A percentile compares a stretch with the other conserved stretches of the same genome.
Conservation (phyloP, 2,797 vertebrate species). For the Peromyscus eremicus region DNA sequence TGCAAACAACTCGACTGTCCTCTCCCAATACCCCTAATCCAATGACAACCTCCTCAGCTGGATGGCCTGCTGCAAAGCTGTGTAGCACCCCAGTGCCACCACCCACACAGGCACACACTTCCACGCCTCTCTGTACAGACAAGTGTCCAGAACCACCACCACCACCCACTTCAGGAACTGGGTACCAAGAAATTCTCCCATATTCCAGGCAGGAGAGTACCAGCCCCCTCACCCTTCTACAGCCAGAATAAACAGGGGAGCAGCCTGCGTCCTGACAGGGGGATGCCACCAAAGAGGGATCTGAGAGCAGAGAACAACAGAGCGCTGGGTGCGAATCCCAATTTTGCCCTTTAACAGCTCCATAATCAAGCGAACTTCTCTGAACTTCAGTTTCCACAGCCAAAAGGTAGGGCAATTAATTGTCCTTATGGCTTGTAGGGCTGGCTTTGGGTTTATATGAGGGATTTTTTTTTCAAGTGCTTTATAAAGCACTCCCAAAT, state of each 20-base stretch:
- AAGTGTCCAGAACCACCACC: not conserved
- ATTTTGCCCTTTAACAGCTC: not conserved
- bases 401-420: conserved; percentile 30
- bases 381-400: not conserved
- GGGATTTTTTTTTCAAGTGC: conserved; percentile 67
- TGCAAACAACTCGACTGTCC: not conserved
- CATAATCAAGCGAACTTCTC: not conserved
- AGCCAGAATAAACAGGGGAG: not conserved
- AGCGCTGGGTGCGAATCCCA: not conserved
- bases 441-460: conserved; percentile 53
- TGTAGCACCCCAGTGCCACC: rapidly evolving
- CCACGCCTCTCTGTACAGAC: not conserved
- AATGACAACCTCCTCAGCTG: not conserved
- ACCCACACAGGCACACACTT: rapidly evolving
- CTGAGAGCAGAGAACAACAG: not conserved
- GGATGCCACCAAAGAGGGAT: too few species aligned
- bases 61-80: not conserved
- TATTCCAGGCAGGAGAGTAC: not conserved
- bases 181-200: not conserved
- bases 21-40: not conserved
- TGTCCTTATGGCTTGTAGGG: not conserved
- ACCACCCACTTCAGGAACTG: not conserved
- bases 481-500: conserved; percentile 68
- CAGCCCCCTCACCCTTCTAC: not conserved
- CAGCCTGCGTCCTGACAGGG: not conserved